A percentile compares a stretch with the other conserved stretches of the same genome.
phyloP scores from a whole-genome alignment of 2,888 invertebrate genomes.

The Caenorhabditis sp. region DNA sequence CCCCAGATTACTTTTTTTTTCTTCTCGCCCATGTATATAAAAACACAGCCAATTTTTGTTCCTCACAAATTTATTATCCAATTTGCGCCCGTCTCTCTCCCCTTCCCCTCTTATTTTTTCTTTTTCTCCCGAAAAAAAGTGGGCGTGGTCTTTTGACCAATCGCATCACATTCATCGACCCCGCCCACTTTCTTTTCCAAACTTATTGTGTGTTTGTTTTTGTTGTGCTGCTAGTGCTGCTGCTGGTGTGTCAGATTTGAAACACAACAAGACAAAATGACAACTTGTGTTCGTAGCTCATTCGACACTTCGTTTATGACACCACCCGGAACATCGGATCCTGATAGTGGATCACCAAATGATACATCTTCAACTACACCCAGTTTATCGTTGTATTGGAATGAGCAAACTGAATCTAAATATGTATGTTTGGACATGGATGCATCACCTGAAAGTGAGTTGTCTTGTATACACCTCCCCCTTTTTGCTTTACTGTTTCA shows the following conservation, averaged over 20 bases:
- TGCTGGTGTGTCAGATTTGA: not conserved
- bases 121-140: not conserved
- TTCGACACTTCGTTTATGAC: slow-evolving; percentile 36
- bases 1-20: too few relatives aligned
- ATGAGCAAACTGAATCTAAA: not conserved
- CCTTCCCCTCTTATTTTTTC: not conserved
- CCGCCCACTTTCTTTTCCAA: slow-evolving; percentile 1
- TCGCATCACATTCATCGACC: not conserved
- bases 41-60: too few relatives aligned
- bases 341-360: not conserved
- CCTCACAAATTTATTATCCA: not conserved
- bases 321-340: slow-evolving; percentile 7
- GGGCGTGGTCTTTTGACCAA: not conserved
- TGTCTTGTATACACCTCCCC: too few relatives aligned
- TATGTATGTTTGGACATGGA: slow-evolving; percentile 8
- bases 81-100: not conserved
- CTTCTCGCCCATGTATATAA: too few relatives aligned
- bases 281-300: slow-evolving; percentile 38
- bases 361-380: not conserved
- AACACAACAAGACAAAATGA: slow-evolving; percentile 11
- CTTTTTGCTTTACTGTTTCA: too few relatives aligned
- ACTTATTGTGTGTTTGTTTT: not conserved
- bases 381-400: too few relatives aligned
- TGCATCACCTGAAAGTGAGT: slow-evolving; percentile 4
- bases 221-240: not conserved